Evolutionary conservation across 2,797 vertebrate genomes (phyloP), one percentile per base, ranked within the genome.

Genomic region (Falco concolor): DNA sequence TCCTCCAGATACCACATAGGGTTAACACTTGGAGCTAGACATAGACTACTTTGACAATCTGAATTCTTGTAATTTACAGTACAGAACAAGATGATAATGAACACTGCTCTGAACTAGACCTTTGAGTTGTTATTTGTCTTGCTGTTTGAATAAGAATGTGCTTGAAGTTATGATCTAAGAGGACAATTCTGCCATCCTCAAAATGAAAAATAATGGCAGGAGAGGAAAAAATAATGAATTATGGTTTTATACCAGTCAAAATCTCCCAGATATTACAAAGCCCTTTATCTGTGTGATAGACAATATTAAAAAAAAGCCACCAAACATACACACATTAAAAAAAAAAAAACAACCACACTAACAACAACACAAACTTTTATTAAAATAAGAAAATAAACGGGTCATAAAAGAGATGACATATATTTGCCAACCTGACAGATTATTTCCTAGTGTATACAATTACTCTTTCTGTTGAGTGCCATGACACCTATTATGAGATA

Each of bases 51-150:
- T 91, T 95, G 69, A 65, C 59, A 90, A 82, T 84, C 16, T 27
- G 53, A 94, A 82, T 84, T 93, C 23, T 75, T 90, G 20, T 75
- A 93, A 84, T 96, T 95, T 95, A 61, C 73, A 75, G 21, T 84
- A 80, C 32, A 86, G 76, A 95, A 87, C 76, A 92, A 93, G 83
- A 87, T 82, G 81, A 91, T 87, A 96, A 96, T 85, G 65, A 96
- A 83, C 50, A 60, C 44, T 84, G 22, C 60, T 84, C 87, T 88
- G 64, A 90, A 84, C 61, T 72, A 90, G 90, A 97, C 85, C 83
- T 93, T 90, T 95, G 56, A 45, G 82, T 67, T 90, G 68, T 79
- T 92, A 77, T 92, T 93, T 94, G 40, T 87, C 63, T 94, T 34
- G 4, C 47, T 73, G 44, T 87, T 96, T 91, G 67, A 95, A 92